Base-by-base conservation (phyloP, 1,140 invertebrate species). In the Drosophila takahashii region DNA sequence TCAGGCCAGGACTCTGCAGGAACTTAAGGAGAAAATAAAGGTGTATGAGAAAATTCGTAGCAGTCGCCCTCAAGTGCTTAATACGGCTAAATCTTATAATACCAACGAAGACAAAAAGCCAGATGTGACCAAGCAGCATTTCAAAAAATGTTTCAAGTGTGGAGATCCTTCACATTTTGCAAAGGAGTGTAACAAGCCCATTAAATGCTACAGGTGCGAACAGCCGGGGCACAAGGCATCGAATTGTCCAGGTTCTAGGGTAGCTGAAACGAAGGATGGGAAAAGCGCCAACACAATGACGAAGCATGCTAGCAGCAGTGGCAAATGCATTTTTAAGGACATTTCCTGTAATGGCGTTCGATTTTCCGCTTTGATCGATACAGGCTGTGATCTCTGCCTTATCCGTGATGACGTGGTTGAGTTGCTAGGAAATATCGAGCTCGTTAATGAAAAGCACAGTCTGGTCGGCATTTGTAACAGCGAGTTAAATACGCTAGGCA, bases 1-100 rank as follows among this genome's bases (percentile, higher is more conserved):
- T 15, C 48, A 34, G 16, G 15, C 50, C 7, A 36, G 4, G 32
- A 51, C 32, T 16, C 8, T 36, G 15, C 29, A 51, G 16, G 10
- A 51, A 29, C 29, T 36, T 9, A 39, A 39, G 37, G 37, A 39
- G 0, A n/a, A 39, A 39, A 39, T 39, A 7, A 39, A 15, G 37
- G 37, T 39, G 7, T 39, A 39, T 39, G 37, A 39, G 37, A 39
- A 39, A 39, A 39, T 39, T 39, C 37, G 36, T 37, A 37, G 36
- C 36, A 37, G 36, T 37, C 36, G 36, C 36, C 36, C 36, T 39
- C 5, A 39, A 15, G 13, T 39, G 4, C 4, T 15, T 39, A 7
- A 15, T 39, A 39, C 37, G n/a, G n/a, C 37, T 15, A 15, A 39
- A 36, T 1, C 7, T 36, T 9, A 36, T 36, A 10, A 1, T 36